These are phyloP conservation scores for Prochilodus magdalenae DNA, from an alignment of 2,113 vertebrate species.

Conservation along the genomic window DNA sequence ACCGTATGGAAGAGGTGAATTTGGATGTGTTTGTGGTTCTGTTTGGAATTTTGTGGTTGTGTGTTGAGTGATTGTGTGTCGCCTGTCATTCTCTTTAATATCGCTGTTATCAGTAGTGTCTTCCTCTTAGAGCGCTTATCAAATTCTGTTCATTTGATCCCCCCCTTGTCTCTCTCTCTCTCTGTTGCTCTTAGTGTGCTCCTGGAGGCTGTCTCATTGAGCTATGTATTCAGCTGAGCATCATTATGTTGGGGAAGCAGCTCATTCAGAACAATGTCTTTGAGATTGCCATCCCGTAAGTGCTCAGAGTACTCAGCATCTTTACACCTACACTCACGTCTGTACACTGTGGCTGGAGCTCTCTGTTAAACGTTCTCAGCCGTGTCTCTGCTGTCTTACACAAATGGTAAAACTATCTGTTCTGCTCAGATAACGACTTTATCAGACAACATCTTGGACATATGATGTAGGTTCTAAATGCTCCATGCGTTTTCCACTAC, in stretches of 20 bases:
- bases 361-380: conserved; percentile 4
- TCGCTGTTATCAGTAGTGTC: background rate
- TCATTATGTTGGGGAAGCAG: conserved; percentile 99
- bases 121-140: background rate
- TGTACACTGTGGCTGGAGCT: background rate
- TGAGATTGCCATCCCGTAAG: conserved; percentile 97
- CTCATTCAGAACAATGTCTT: conserved; percentile 98
- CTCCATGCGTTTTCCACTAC: background rate
- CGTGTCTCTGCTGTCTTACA: background rate
- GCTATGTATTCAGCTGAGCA: conserved; percentile 96
- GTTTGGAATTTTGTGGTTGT: background rate
- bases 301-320: conserved; percentile 53
- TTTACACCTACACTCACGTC: background rate
- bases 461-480: background rate
- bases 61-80: background rate
- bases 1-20: conserved; percentile 93
- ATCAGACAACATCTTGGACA: background rate
- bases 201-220: conserved; percentile 97
- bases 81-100: background rate
- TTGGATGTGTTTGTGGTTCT: conserved; percentile 10
- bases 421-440: conserved; percentile 8
- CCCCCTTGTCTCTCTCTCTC: background rate
- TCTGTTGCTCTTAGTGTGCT: conserved; percentile 83
- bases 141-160: background rate
- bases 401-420: conserved; percentile 8